phyloP scores from a whole-genome alignment of 92 coral and sea anemone species.

The Muricea muricata region DNA sequence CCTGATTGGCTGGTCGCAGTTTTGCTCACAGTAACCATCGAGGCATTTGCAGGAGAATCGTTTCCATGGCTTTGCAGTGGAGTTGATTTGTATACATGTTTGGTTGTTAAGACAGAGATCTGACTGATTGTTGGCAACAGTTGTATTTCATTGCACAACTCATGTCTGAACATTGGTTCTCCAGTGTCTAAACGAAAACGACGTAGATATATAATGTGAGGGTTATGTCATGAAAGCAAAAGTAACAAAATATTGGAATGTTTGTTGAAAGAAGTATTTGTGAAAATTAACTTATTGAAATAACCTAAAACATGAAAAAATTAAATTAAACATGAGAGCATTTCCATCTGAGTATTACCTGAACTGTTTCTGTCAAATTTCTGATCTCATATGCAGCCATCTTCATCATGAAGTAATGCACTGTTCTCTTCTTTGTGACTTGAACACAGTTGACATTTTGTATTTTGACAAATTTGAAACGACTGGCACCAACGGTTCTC shows the following conservation, averaged over 20 bases:
- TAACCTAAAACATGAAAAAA: neutral
- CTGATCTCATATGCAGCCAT: neutral
- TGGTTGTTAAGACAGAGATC: neutral
- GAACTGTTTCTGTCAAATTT: neutral
- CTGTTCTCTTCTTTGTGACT: neutral
- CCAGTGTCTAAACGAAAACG: neutral
- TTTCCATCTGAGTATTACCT: neutral
- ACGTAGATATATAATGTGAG: neutral
- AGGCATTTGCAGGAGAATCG: neutral
- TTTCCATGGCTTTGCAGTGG: neutral
- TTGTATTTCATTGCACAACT: neutral
- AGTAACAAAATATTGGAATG: too few species aligned
- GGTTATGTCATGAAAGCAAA: neutral
- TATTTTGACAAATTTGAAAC: conserved; percentile 21
- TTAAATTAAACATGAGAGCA: neutral
- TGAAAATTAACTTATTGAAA: too few species aligned
- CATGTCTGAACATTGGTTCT: neutral
- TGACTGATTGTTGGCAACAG: conserved; percentile 23
- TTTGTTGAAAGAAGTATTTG: too few species aligned
- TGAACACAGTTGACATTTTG: neutral
- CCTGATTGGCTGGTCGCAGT: conserved; percentile 1
- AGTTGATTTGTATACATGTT: neutral
- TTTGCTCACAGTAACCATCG: neutral
- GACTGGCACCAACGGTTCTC: neutral
- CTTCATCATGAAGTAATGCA: neutral